Evolutionary conservation across 92 coral and sea anemone species (phyloP).

Genomic region (Porites rus): DNA sequence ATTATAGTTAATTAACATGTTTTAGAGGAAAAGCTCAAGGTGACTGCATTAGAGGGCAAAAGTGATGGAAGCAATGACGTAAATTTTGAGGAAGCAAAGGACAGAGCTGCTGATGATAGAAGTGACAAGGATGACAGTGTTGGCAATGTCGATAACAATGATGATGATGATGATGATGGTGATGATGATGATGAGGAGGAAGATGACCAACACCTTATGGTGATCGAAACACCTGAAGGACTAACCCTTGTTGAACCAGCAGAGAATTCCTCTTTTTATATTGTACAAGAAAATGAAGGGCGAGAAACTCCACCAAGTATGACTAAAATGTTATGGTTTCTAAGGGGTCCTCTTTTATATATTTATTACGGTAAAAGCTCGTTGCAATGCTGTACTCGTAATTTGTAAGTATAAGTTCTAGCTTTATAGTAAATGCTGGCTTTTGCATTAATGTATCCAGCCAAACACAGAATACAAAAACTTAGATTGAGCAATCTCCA

Average conservation of each 20-base stretch:
- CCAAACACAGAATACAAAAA: too few species aligned
- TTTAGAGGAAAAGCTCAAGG: constrained; percentile 26
- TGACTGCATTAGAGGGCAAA: background rate
- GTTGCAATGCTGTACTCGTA: too few species aligned
- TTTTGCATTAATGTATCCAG: too few species aligned
- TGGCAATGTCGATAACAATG: constrained; percentile 18
- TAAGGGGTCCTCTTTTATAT: background rate
- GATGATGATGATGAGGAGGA: constrained; percentile 57
- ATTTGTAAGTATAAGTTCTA: too few species aligned
- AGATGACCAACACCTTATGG: constrained; percentile 84
- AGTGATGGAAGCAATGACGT: constrained; percentile 27
- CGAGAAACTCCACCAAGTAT: constrained; percentile 80
- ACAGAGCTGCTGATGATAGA: constrained; percentile 17
- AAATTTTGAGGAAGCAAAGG: constrained; percentile 42
- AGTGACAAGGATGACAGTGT: constrained; percentile 60
- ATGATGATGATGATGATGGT: constrained; percentile 33
- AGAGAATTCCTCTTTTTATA: constrained; percentile 77
- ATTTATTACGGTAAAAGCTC: background rate
- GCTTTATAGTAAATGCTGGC: too few species aligned
- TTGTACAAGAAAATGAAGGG: constrained; percentile 83
- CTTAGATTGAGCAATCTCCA: too few species aligned
- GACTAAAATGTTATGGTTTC: background rate
- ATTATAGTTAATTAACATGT: background rate
- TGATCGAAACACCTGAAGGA: constrained; percentile 96
- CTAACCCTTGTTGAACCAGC: constrained; percentile 86